Evolutionary conservation across 1,140 invertebrate genomes (phyloP).

Genomic region (Zaprionus kolodkinae): DNA sequence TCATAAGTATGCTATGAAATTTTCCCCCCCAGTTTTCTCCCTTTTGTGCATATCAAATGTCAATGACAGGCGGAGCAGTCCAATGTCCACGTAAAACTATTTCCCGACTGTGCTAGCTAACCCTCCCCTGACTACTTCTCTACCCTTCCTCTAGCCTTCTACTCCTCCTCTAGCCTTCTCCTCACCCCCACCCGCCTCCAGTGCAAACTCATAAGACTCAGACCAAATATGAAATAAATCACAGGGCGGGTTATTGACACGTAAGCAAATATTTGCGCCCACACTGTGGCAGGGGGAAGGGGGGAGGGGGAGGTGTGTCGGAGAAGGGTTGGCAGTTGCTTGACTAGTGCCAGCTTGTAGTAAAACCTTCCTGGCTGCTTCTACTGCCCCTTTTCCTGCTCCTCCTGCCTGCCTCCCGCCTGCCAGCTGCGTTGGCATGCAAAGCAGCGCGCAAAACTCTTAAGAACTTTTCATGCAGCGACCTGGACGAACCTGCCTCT

Average conservation of each 20-base stretch:
- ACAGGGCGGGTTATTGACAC: constrained; percentile 80
- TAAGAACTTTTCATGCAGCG: constrained; percentile 61
- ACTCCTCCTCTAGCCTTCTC: background rate
- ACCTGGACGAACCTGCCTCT: constrained; percentile 12
- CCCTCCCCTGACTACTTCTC: background rate
- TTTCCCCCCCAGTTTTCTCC: constrained; percentile 29
- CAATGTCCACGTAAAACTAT: constrained; percentile 63
- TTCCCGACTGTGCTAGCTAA: constrained; percentile 20
- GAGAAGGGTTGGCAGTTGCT: constrained; percentile 16
- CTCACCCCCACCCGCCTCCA: background rate
- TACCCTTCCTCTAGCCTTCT: no score
- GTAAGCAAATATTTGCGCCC: constrained; percentile 77
- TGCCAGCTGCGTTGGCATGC: constrained; percentile 45
- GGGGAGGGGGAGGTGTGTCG: no score
- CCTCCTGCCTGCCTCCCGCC: background rate
- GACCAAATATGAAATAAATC: constrained; percentile 81
- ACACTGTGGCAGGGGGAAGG: constrained; percentile 6
- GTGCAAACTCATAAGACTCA: constrained; percentile 42
- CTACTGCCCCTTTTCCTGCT: constrained; percentile 20
- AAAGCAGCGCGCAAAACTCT: constrained; percentile 61
- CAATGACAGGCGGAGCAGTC: constrained; percentile 64
- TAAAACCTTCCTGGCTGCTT: constrained; percentile 35
- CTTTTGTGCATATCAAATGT: constrained; percentile 71
- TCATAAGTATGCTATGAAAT: constrained; percentile 77
- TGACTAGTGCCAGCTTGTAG: constrained; percentile 49